Base-by-base conservation (phyloP, 1,140 invertebrate species). In the Aphaenogaster rudis region DNA sequence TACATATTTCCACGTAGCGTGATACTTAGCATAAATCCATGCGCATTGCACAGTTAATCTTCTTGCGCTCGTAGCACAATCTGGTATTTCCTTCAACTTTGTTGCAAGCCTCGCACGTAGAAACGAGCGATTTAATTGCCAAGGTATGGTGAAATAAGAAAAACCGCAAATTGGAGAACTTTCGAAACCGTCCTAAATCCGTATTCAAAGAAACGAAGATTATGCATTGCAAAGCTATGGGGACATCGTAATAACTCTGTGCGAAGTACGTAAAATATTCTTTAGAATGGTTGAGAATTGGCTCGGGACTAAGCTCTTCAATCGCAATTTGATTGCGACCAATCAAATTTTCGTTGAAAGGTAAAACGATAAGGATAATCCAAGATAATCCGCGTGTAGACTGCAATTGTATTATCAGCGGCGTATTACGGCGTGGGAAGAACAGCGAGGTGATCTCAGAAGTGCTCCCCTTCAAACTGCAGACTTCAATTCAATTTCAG, bases 351-450 rank as follows among this genome's bases (percentile, higher is more conserved):
- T 79, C 77, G 2, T 6, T 36, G 59, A 48, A 13, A 66, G 59
- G 13, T 78, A 79, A 66, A 79, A 66, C 45, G 28, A 21, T 13
- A 13, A 33, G 17, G 28, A 78, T 78, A 78, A 78, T 78, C 76
- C 21, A 36, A 63, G 59, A 48, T 78, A 45, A 78, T 78, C 59
- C 42, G 6, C 45, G 33, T 36, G 61, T 66, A 79, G 61, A 36
- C 21, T 36, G 28, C 45, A 79, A 79, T 79, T 48, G 17, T 66
- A 48, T 79, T 66, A 79, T 64, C 76, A n/a, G 13, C 57, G n/a
- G 21, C 59, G 9, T 42, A 54, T 57, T 42, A 74, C 57, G 8
- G 17, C 17, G 8, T 42, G n/a, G 11, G 9, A 48, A 48, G 42
- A 63, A 52, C 15, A 79, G 17, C 6, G 21, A 48, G 36, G 45